Evolutionary conservation across 1,140 invertebrate species (phyloP), one percentile per base, ranked within the genome.

Genomic region (Gonatopus flavifemur): DNA sequence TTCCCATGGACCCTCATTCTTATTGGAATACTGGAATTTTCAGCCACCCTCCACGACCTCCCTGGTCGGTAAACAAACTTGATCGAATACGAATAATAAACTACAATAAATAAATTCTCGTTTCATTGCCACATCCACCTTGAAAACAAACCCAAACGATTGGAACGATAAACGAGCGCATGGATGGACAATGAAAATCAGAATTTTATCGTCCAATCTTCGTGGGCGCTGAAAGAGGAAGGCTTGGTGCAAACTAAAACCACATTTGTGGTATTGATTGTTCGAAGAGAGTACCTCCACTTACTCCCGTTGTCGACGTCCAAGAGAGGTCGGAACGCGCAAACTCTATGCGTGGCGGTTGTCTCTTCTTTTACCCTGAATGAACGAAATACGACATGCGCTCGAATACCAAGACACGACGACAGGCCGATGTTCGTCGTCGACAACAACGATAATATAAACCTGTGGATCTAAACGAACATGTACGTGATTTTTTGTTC

Each of bases 191-290:
- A 42, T 31, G 40, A 16, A 24, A 12, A 52, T 20, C 2, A 6
- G 1, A 25, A 2, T 3, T 2, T n/a, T 2, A 2, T 36, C 12
- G 3, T 2, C 36, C 36, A 38, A 19, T 18, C 20, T 22, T n/a
- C 10, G 22, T 25, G 16, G 31, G 10, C 36, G 10, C 22, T 18
- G 36, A 13, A 24, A 57, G 32, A 42, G 47, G 52, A 46, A 52
- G 43, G 46, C 31, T 51, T 21, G 28, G 32, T 40, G 42, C 31
- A 8, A 18, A 48, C 48, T 51, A 49, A 48, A 59, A 49, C 54
- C 61, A 57, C 50, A 59, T 52, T 40, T 41, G 37, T 45, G 52
- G 62, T 67, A 72, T 72, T 72, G 70, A 72, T 72, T 70, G 57
- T 46, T 42, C 40, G 39, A 46, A 30, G 35, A 24, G 20, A 3